These are phyloP conservation scores for Hypomecis atomaria DNA, from an alignment of 2,888 invertebrate genomes.

Conservation along the genomic window DNA sequence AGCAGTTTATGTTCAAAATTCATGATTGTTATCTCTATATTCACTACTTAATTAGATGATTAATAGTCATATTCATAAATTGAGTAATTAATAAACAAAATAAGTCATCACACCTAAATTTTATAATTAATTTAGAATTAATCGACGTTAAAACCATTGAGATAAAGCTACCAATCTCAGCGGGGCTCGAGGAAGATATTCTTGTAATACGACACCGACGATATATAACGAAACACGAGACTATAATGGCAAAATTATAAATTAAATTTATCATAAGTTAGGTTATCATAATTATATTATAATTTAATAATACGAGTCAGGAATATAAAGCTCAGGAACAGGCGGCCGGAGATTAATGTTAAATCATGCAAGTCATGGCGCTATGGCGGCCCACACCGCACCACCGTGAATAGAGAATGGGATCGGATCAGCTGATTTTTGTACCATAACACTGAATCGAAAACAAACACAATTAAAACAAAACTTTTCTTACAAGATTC, in stretches of 20 bases:
- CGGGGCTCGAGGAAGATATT: constrained; percentile 24
- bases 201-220: constrained; percentile 17
- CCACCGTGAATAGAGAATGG: constrained; percentile 32
- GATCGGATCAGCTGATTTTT: constrained; percentile 42
- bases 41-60: constrained; percentile 21
- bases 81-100: constrained; percentile 27
- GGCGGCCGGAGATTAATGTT: constrained; percentile 21
- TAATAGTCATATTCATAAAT: constrained; percentile 23
- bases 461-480: constrained; percentile 30
- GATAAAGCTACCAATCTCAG: constrained; percentile 29
- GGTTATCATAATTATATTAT: constrained; percentile 14
- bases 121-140: constrained; percentile 28
- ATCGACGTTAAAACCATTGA: constrained; percentile 18
- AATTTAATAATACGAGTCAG: constrained; percentile 24
- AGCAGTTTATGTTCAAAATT: constrained; percentile 21
- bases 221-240: constrained; percentile 25
- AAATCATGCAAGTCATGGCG: constrained; percentile 38
- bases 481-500: constrained; percentile 28
- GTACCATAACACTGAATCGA: constrained; percentile 26
- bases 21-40: constrained; percentile 8
- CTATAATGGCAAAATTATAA: constrained; percentile 32
- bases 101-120: constrained; percentile 27
- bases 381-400: constrained; percentile 22
- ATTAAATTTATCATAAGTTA: constrained; percentile 16
- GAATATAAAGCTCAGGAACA: constrained; percentile 28